phyloP scores from a whole-genome alignment of 2,113 vertebrate species.

The Pollachius pollachius region DNA sequence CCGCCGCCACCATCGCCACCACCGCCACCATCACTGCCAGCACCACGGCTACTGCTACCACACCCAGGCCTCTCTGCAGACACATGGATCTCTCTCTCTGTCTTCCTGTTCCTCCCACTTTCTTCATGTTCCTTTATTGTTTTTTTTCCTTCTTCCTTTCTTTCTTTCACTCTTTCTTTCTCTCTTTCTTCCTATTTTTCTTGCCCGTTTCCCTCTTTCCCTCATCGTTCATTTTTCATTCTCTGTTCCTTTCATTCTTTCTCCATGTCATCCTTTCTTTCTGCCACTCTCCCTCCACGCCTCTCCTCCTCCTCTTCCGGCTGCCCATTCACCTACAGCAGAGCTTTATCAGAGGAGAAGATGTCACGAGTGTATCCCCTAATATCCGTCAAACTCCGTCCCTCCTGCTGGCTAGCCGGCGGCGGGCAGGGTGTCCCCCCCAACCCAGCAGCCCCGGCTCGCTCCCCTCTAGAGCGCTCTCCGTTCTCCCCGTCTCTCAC shows the following conservation, averaged over 20 bases:
- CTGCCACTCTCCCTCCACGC: conserved; percentile 49
- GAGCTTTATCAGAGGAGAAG: neutral
- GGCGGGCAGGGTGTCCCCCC: no score
- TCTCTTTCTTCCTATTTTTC: neutral
- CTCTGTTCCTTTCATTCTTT: neutral
- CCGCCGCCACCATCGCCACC: neutral
- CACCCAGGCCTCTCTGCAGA: no score
- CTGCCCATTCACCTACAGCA: neutral
- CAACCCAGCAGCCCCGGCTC: no score
- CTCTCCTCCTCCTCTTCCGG: conserved; percentile 27
- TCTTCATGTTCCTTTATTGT: neutral
- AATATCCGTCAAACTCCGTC: no score
- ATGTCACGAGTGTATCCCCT: no score
- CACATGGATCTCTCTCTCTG: conserved; percentile 9
- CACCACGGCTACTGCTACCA: no score
- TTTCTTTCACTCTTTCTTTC: neutral
- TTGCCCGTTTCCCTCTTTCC: neutral
- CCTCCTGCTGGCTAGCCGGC: no score
- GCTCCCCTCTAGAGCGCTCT: conserved; percentile 28
- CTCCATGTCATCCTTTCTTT: conserved; percentile 46
- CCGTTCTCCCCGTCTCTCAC: conserved; percentile 38
- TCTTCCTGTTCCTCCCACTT: neutral
- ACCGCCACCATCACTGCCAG: no score
- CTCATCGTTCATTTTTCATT: conserved; percentile 3
- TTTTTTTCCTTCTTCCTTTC: neutral